These are phyloP conservation scores for Tamias sibiricus DNA, from an alignment of 2,113 vertebrate species.

Conservation along the genomic window DNA sequence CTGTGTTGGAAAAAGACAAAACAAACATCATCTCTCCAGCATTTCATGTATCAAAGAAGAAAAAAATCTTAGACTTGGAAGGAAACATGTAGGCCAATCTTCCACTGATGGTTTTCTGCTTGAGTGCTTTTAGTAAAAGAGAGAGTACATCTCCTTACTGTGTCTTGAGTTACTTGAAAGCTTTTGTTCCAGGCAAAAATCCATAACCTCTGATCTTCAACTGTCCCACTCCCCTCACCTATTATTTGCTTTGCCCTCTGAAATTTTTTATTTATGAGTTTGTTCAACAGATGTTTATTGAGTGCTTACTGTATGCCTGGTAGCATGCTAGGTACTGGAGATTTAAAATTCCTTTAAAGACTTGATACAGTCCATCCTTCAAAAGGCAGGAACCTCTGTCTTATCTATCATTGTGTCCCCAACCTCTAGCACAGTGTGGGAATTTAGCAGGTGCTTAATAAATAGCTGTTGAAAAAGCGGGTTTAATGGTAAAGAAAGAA, in stretches of 20 bases:
- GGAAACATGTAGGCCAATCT: neutral
- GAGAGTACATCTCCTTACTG: neutral
- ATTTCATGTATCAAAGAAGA: neutral
- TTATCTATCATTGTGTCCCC: neutral
- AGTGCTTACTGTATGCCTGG: neutral
- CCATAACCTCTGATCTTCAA: neutral
- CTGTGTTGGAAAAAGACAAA: neutral
- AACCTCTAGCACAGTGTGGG: neutral
- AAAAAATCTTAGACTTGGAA: neutral
- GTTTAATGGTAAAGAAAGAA: neutral
- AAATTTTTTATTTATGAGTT: conserved; percentile 41
- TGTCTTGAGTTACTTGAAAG: neutral
- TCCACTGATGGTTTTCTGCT: neutral
- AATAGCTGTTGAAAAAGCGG: neutral
- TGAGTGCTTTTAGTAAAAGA: neutral
- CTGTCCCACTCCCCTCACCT: neutral
- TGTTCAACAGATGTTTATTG: neutral
- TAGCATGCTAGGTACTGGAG: neutral
- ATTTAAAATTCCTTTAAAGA: conserved; percentile 28
- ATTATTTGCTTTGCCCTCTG: neutral
- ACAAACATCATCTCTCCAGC: neutral
- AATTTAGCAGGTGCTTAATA: neutral
- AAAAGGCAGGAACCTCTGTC: neutral
- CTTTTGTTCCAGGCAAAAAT: conserved; percentile 23
- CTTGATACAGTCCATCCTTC: neutral